A percentile compares a stretch with the other conserved stretches of the same genome.
These are phyloP conservation scores for Drosophila orosa DNA, from an alignment of 1,140 invertebrate species.

Conservation along the genomic window DNA sequence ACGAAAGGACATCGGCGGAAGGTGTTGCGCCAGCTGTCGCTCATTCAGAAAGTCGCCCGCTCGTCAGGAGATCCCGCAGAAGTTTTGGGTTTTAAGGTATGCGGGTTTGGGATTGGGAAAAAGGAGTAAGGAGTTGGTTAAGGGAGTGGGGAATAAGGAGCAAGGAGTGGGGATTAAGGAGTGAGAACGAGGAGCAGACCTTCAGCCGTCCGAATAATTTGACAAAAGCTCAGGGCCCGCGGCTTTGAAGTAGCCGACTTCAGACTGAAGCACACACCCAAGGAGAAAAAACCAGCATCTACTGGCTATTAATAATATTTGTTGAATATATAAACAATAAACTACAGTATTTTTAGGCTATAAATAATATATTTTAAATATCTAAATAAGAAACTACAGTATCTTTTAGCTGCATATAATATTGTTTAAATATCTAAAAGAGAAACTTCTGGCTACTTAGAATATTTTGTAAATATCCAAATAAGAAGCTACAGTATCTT, in stretches of 20 bases:
- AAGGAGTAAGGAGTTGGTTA: not conserved
- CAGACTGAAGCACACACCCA: not conserved
- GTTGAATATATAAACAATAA: not conserved
- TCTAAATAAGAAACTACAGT: not conserved
- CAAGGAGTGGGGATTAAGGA: not conserved
- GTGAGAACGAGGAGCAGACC: not conserved
- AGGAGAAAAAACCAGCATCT: conserved; percentile 4
- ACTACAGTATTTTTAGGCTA: not conserved
- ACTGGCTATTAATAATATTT: not conserved
- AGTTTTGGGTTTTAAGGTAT: not conserved
- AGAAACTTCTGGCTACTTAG: not conserved
- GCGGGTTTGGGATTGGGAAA: not conserved
- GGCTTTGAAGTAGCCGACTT: conserved; percentile 53
- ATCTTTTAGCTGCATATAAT: not conserved
- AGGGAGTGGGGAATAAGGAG: too few species aligned
- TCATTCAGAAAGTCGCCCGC: conserved; percentile 36
- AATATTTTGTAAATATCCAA: not conserved
- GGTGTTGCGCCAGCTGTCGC: conserved; percentile 51
- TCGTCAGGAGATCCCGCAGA: conserved; percentile 14
- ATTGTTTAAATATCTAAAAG: not conserved
- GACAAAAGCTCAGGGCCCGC: conserved; percentile 48
- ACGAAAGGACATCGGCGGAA: conserved; percentile 14
- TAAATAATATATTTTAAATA: not conserved
- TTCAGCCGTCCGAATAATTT: conserved; percentile 21
- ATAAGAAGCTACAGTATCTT: not conserved